Evolutionary conservation across 2,888 invertebrate species (phyloP), one percentile per base, ranked within the genome.

Genomic region (Macrophya annulata): DNA sequence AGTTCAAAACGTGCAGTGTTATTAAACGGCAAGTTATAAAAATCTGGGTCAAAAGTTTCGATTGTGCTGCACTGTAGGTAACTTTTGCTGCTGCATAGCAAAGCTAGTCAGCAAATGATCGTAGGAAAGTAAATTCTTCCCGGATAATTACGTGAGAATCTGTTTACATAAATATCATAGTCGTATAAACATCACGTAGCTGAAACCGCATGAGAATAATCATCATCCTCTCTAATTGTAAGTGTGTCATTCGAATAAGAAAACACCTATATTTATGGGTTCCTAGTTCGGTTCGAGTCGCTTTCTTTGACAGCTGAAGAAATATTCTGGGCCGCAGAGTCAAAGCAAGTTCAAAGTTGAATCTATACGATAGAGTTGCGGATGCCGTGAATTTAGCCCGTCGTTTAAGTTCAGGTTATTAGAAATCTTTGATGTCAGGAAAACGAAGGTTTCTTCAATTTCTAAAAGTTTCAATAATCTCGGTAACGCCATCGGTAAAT

Each of bases 91-190:
- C 51, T 51, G 76, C 48, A 51, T 77, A 77, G 31, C 55, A n/a
- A 76, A 21, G 71, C 40, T 37, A 62, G 25, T 10, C 21, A 21
- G 21, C 62, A n/a, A 74, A 17, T 21, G 77, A 55, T 31, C 31
- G 31, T 51, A 48, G 77, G 77, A 77, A 77, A 77, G 77, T 77
- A 77, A 77, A 77, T 51, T 77, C 51, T 77, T 55, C 51, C 31
- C 17, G 55, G 31, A 51, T 51, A 77, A 77, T 51, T 77, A 55
- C 77, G 51, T 77, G 77, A 77, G 77, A 55, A 77, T 77, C 37
- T 55, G 77, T 77, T 77, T 77, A 51, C 37, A 77, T 37, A 31
- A 15, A 31, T 55, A 55, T 48, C 25, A 48, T 31, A 12, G 37
- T 37, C 15, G 43, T 77, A 77, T 17, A 77, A 55, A 77, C 51